Percentiles rank a stretch among this genome's conserved stretches.
These are phyloP conservation scores for Osmerus eperlanus DNA, from an alignment of 2,113 vertebrate species.

Conservation along the genomic window DNA sequence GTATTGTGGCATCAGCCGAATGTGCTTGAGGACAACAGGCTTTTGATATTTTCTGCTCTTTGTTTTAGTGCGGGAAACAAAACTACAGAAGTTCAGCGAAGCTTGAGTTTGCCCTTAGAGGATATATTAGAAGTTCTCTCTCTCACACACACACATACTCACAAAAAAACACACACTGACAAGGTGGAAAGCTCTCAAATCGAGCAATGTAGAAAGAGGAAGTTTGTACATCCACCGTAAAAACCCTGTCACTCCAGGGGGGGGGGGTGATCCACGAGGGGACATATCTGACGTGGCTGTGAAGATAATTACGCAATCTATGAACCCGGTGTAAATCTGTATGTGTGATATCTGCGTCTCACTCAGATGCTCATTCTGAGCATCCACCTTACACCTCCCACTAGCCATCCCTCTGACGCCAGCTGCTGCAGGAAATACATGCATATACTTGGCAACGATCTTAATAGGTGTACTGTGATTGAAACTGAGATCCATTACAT, in stretches of 20 bases:
- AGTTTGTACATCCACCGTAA: too few species aligned
- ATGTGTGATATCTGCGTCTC: neutral
- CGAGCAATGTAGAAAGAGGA: too few species aligned
- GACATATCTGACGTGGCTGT: too few species aligned
- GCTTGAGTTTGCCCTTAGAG: neutral
- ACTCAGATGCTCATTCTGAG: slow-evolving; percentile 1
- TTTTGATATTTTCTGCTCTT: slow-evolving; percentile 12
- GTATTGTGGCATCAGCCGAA: neutral
- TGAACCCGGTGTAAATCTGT: too few species aligned
- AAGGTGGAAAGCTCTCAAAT: too few species aligned
- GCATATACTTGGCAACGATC: too few species aligned
- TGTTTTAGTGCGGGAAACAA: neutral
- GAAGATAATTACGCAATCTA: too few species aligned
- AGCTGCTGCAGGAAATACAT: too few species aligned
- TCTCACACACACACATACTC: neutral
- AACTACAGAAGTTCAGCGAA: neutral
- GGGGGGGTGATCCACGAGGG: too few species aligned
- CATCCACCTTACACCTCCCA: neutral
- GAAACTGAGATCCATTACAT: neutral
- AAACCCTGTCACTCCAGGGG: too few species aligned
- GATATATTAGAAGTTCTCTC: neutral
- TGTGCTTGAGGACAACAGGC: neutral
- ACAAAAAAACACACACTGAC: neutral
- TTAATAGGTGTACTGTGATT: neutral
- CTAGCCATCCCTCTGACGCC: neutral